phyloP scores from a whole-genome alignment of 2,797 vertebrate species.

The Parauchenoglanis punctatus region DNA sequence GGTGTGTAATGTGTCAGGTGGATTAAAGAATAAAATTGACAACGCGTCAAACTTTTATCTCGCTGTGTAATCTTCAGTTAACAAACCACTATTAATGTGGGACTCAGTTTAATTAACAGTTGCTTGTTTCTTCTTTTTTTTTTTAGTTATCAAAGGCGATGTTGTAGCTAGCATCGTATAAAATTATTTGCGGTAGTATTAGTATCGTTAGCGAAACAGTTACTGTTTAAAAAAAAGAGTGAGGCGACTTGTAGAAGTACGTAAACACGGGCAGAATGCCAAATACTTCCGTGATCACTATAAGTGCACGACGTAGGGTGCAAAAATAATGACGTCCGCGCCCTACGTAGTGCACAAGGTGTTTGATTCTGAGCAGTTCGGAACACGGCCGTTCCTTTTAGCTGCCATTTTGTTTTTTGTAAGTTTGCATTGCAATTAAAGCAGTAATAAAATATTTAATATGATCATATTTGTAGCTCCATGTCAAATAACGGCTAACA shows the following conservation, averaged over 20 bases:
- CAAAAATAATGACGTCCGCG: not conserved
- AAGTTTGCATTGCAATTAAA: not conserved
- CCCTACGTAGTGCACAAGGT: not conserved
- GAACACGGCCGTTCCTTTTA: not conserved
- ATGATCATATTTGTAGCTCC: not conserved
- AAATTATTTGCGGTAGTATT: not conserved
- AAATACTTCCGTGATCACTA: not conserved
- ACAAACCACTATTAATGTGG: not conserved
- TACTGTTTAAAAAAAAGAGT: not conserved
- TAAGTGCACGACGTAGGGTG: not conserved
- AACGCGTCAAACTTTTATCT: not conserved
- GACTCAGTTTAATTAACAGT: not conserved
- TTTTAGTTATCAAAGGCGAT: not conserved
- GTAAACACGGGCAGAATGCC: not conserved
- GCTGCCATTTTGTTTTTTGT: not conserved
- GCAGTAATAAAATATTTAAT: not conserved
- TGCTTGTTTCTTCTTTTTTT: not conserved
- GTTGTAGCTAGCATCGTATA: too few species aligned
- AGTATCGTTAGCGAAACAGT: not conserved
- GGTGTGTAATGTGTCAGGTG: not conserved
- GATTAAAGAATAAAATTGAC: not conserved
- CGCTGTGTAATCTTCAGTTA: not conserved
- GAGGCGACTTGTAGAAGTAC: not conserved
- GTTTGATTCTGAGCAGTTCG: not conserved
- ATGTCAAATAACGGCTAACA: not conserved